Percentiles rank a stretch among this genome's conserved stretches.
phyloP scores from a whole-genome alignment of 1,140 invertebrate genomes.

The Trichonephila clavipes region DNA sequence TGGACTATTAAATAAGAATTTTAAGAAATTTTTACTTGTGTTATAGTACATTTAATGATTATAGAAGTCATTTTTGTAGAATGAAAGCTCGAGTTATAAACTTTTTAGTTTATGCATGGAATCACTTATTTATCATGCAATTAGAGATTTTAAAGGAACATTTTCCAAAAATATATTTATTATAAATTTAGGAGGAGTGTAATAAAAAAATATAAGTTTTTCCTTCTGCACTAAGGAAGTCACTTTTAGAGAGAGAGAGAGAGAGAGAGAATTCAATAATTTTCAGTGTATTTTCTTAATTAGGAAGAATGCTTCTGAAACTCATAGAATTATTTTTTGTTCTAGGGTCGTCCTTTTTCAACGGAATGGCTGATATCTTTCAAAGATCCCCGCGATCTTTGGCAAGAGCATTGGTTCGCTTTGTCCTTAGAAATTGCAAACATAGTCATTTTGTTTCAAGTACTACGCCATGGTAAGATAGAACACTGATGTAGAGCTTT shows the following conservation, averaged over 20 bases:
- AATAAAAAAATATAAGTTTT: background rate
- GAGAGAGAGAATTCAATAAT: background rate
- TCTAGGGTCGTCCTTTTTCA: background rate
- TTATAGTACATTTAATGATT: no score
- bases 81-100: no score
- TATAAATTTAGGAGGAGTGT: no score
- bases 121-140: no score
- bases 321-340: background rate
- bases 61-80: no score
- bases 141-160: background rate
- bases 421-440: conserved; percentile 25
- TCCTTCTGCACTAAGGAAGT: background rate
- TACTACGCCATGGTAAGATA: conserved; percentile 44
- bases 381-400: conserved; percentile 57
- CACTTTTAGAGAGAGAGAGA: no score
- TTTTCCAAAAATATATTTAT: background rate
- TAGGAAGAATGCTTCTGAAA: background rate
- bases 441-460: background rate
- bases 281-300: background rate
- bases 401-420: conserved; percentile 62
- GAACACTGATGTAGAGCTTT: background rate
- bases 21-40: no score
- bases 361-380: conserved; percentile 36
- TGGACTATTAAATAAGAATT: no score
- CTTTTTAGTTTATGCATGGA: no score